phyloP scores from a whole-genome alignment of 2,888 invertebrate species.

The Nesidiocoris tenuis region DNA sequence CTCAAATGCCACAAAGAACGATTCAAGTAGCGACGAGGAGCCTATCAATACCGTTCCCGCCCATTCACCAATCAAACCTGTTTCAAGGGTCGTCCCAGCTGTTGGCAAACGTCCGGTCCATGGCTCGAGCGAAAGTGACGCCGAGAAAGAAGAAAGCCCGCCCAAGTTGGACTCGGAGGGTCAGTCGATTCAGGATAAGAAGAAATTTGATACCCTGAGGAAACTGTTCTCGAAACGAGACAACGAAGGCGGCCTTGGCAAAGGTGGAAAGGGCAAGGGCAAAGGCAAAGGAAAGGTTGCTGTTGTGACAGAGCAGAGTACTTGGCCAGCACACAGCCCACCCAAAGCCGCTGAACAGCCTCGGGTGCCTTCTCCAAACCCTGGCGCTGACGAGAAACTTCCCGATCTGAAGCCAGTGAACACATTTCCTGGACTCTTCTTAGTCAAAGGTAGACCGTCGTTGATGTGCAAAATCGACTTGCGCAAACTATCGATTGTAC shows the following conservation, averaged over 20 bases:
- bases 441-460: slow-evolving; percentile 47
- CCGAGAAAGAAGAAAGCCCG: slow-evolving; percentile 54
- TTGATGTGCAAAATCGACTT: slow-evolving; percentile 57
- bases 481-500: slow-evolving; percentile 54
- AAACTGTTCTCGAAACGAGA: slow-evolving; percentile 62
- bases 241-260: slow-evolving; percentile 51
- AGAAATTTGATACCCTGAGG: slow-evolving; percentile 67
- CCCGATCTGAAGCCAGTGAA: slow-evolving; percentile 33
- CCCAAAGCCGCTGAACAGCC: slow-evolving; percentile 34
- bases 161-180: slow-evolving; percentile 57
- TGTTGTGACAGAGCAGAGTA: slow-evolving; percentile 64
- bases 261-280: slow-evolving; percentile 60
- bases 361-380: slow-evolving; percentile 46
- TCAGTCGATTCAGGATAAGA: slow-evolving; percentile 66
- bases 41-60: slow-evolving; percentile 30
- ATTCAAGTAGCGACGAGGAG: slow-evolving; percentile 55
- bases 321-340: slow-evolving; percentile 9
- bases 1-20: slow-evolving; percentile 44
- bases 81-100: slow-evolving; percentile 47
- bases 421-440: slow-evolving; percentile 29
- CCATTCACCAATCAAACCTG: slow-evolving; percentile 49
- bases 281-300: slow-evolving; percentile 71
- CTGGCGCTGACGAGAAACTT: slow-evolving; percentile 31
- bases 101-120: slow-evolving; percentile 48
- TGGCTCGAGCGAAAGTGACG: slow-evolving; percentile 47